Conservation (phyloP, 2,113 vertebrate species). For the Collichthys lucidus region DNA sequence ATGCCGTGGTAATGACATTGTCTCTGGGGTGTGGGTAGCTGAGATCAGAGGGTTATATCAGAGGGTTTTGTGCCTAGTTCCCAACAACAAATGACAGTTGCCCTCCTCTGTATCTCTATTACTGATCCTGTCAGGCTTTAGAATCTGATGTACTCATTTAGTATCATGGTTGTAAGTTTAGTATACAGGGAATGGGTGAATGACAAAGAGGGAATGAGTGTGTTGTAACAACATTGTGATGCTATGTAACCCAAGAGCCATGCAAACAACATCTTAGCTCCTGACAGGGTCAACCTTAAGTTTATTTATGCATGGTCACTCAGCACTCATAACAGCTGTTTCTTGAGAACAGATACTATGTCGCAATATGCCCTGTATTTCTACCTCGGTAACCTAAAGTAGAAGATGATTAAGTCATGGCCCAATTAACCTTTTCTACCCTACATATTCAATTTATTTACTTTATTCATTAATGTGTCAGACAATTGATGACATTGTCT, state of each 20-base stretch:
- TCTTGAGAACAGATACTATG: slow-evolving; percentile 28
- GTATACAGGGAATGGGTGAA: slow-evolving; percentile 2
- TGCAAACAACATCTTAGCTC: slow-evolving; percentile 21
- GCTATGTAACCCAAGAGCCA: slow-evolving; percentile 15
- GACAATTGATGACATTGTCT: neutral
- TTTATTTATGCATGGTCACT: slow-evolving; percentile 43
- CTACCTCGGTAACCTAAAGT: slow-evolving; percentile 1
- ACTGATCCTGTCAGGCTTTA: slow-evolving; percentile 12
- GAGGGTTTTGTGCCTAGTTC: slow-evolving; percentile 18
- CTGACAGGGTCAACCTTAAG: slow-evolving; percentile 24
- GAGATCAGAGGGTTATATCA: slow-evolving; percentile 30
- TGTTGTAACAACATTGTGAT: slow-evolving; percentile 12
- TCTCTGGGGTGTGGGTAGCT: slow-evolving; percentile 37
- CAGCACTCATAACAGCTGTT: slow-evolving; percentile 22
- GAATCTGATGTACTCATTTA: neutral
- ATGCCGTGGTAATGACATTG: slow-evolving; percentile 50
- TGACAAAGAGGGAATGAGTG: slow-evolving; percentile 3
- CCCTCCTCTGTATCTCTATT: slow-evolving; percentile 10
- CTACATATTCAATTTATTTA: neutral
- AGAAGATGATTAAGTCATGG: neutral
- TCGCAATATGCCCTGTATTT: neutral
- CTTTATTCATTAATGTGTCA: neutral
- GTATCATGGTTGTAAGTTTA: neutral
- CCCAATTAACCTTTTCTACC: neutral
- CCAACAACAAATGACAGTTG: slow-evolving; percentile 8